Percentiles rank a stretch among this genome's conserved stretches.
These are phyloP conservation scores for Phragmatobia fuliginosa DNA, from an alignment of 2,888 invertebrate genomes.

Conservation along the genomic window DNA sequence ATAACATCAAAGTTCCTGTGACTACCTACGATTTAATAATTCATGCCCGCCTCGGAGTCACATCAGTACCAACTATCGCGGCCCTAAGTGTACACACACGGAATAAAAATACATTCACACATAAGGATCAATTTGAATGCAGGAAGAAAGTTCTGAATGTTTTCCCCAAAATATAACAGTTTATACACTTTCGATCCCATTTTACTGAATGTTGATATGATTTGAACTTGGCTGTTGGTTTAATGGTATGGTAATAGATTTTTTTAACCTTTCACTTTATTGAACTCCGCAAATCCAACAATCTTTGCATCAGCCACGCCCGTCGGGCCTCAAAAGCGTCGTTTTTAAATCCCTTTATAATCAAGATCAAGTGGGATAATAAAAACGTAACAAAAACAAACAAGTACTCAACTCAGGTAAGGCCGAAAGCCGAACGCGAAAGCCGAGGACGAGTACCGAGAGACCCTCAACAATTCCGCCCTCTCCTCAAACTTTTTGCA, in stretches of 20 bases:
- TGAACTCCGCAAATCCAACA: conserved; percentile 7
- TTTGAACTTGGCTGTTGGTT: background rate
- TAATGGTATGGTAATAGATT: background rate
- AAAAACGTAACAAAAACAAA: conserved; percentile 48
- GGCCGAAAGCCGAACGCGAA: conserved; percentile 18
- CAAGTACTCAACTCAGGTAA: conserved; percentile 21
- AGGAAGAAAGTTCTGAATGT: background rate
- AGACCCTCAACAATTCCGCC: conserved; percentile 23
- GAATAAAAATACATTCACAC: conserved; percentile 34
- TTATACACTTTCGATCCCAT: background rate
- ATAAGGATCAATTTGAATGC: conserved; percentile 1
- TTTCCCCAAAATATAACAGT: background rate
- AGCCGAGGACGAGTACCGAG: conserved; percentile 13
- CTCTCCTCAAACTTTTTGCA: conserved; percentile 40
- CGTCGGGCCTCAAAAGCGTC: conserved; percentile 16
- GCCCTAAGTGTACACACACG: conserved; percentile 22
- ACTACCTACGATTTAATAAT: conserved; percentile 35
- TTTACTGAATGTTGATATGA: background rate
- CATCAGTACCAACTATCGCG: conserved; percentile 40
- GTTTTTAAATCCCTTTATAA: conserved; percentile 22
- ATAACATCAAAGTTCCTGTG: conserved; percentile 6
- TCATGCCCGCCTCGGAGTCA: conserved; percentile 32
- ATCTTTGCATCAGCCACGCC: conserved; percentile 14
- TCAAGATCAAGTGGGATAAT: conserved; percentile 35
- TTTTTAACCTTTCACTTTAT: background rate